These are phyloP conservation scores for Priocnemis perturbator DNA, from an alignment of 2,888 invertebrate species.

Conservation along the genomic window DNA sequence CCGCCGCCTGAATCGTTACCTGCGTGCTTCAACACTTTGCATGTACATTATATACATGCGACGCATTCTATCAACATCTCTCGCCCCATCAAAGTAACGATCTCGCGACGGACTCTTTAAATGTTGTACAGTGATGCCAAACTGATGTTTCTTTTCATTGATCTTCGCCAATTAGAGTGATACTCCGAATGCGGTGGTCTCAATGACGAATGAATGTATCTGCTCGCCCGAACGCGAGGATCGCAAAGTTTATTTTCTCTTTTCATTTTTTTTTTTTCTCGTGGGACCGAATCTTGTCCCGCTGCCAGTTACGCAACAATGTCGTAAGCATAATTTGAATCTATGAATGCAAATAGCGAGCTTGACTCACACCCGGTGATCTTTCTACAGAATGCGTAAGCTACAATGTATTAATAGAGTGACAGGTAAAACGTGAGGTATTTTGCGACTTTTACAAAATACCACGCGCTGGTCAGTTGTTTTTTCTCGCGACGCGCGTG, in stretches of 20 bases:
- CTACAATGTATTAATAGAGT: conserved; percentile 16
- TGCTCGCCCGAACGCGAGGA: background rate
- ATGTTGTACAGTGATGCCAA: conserved; percentile 73
- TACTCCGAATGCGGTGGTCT: conserved; percentile 64
- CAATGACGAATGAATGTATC: conserved; percentile 51
- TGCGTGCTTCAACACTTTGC: background rate
- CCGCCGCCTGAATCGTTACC: conserved; percentile 37
- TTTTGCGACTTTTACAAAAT: background rate
- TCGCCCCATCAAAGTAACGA: conserved; percentile 38
- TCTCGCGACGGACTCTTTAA: conserved; percentile 53
- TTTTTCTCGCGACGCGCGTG: too few relatives aligned
- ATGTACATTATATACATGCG: too few relatives aligned
- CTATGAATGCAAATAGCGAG: conserved; percentile 1
- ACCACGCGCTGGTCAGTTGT: too few relatives aligned
- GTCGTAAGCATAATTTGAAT: background rate
- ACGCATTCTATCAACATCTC: conserved; percentile 10
- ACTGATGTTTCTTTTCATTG: conserved; percentile 64
- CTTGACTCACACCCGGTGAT: conserved; percentile 4
- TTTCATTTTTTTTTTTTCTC: background rate
- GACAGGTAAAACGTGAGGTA: background rate
- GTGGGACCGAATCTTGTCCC: background rate
- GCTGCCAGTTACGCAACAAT: conserved; percentile 1
- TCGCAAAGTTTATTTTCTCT: background rate
- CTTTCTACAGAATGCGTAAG: conserved; percentile 23
- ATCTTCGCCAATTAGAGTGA: conserved; percentile 66